Evolutionary conservation across 2,797 vertebrate genomes (phyloP), one percentile per base, ranked within the genome.

Genomic region (Sphenopsis melanotis): DNA sequence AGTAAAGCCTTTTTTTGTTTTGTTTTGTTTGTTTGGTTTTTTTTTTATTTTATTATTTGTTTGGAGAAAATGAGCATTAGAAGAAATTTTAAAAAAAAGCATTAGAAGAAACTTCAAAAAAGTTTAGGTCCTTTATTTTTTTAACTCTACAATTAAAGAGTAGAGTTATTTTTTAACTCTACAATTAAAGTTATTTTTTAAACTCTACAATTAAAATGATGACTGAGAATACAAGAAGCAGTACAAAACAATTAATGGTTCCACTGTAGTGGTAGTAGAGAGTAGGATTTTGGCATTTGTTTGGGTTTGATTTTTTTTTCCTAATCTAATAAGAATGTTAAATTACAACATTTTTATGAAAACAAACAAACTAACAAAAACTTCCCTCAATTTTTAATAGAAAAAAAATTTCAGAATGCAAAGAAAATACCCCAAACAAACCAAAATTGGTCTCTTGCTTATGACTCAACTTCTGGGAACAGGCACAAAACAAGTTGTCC

Each of bases 131-230:
- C 2, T 42, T 32, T 34, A 50, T 41, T 52, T n/a, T 37, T 63
- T 68, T 23, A 57, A 26, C 3, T 0, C 4, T 9, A 7, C 5
- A 69, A 36, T 4, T 30, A 34, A 26, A 66, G n/a, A n/a, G n/a
- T n/a, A n/a, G n/a, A n/a, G n/a, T n/a, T n/a, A n/a, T 52, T n/a
- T 37, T 63, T 68, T 23, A 57, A 26, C 3, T 0, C 4, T 9
- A 7, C 5, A n/a, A n/a, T n/a, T n/a, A n/a, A n/a, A n/a, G n/a
- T n/a, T n/a, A n/a, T n/a, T n/a, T n/a, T n/a, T n/a, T n/a, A n/a
- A 56, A 26, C 3, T 0, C 3, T 9, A 7, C 5, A 69, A 36
- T 4, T 30, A 34, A 26, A 66, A 37, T 15, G 56, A 20, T 21
- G 10, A 20, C 8, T 14, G 23, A 52, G 11, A 34, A 4, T 36